Percentiles rank a stretch among this genome's conserved stretches.
Evolutionary conservation across 2,797 vertebrate species (phyloP).

Genomic region (Notolabrus celidotus): DNA sequence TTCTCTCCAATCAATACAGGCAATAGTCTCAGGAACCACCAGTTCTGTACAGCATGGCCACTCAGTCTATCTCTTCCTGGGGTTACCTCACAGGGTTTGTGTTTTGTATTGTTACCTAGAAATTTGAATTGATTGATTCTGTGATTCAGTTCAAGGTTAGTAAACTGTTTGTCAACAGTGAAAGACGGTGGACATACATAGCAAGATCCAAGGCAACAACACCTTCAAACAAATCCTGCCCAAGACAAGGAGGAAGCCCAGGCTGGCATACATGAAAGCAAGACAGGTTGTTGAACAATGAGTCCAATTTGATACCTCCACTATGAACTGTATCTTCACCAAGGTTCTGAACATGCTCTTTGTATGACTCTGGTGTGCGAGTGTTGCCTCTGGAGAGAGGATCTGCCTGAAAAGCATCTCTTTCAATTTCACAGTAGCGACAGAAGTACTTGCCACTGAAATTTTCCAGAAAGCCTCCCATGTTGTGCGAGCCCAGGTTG

Average conservation of each 20-base stretch:
- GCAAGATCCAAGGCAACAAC: constrained; percentile 33
- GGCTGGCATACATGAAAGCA: constrained; percentile 40
- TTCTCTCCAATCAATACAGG: background rate
- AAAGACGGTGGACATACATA: constrained; percentile 27
- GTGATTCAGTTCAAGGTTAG: constrained; percentile 41
- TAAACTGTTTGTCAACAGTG: constrained; percentile 28
- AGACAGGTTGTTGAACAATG: constrained; percentile 21
- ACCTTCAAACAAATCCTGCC: constrained; percentile 37
- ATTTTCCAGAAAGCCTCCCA: background rate
- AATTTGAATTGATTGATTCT: constrained; percentile 38
- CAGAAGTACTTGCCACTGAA: background rate
- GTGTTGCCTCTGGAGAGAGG: background rate
- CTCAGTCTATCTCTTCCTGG: background rate
- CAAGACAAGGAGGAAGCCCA: constrained; percentile 38
- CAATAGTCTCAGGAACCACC: background rate
- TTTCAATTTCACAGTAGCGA: background rate
- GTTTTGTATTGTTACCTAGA: background rate
- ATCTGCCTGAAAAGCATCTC: background rate
- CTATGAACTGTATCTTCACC: background rate
- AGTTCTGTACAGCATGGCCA: background rate
- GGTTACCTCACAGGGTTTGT: background rate
- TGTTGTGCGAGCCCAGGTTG: background rate
- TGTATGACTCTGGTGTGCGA: background rate
- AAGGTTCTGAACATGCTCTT: background rate
- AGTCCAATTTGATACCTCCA: constrained; percentile 35